Base-by-base conservation (phyloP, 2,113 vertebrate genomes). In the Dromaius novaehollandiae region DNA sequence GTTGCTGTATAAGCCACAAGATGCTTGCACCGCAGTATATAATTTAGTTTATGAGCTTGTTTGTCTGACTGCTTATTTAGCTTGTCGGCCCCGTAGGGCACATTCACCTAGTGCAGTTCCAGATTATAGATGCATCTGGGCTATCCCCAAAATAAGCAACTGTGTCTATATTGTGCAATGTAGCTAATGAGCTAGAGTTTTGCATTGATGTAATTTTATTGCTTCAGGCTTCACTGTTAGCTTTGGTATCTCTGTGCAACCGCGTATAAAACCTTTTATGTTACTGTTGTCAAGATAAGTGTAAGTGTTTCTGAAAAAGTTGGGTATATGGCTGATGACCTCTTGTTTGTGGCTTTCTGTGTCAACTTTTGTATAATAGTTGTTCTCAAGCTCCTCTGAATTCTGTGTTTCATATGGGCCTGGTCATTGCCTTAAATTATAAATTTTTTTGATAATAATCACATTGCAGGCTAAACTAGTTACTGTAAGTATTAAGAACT, bases 351-450 rank as follows among this genome's bases (percentile, higher is more conserved):
- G 81, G 40, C 30, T 93, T 87, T 92, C 51, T 63, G n/a, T 78
- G 81, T 87, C n/a, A 22, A 0, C 65, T 85, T 76, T 81, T 90
- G 11, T 28, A 6, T 78, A 63, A 90, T 58, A 6, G 30, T 32
- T 91, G 22, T 89, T 93, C 84, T 76, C 66, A 90, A 73, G 77
- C 22, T 90, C 11, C 17, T 92, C 55, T 51, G 73, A 90, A 86
- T 53, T 82, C n/a, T 26, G 24, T 74, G 44, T 93, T 93, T 90
- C 13, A 2, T 81, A 40, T 81, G 34, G 25, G 10, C 85, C 26
- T 8, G 7, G 65, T 73, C 42, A 24, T 85, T 89, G 40, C 17
- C 6, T 85, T 80, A 15, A 36, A 34, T 13, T 65, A 28, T 38
- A 16, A 1, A 7, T n/a, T 58, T 78, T 50, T 91, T 78, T 88